Conservation (phyloP, 1,140 invertebrate species). For the Drosophila bocki region DNA sequence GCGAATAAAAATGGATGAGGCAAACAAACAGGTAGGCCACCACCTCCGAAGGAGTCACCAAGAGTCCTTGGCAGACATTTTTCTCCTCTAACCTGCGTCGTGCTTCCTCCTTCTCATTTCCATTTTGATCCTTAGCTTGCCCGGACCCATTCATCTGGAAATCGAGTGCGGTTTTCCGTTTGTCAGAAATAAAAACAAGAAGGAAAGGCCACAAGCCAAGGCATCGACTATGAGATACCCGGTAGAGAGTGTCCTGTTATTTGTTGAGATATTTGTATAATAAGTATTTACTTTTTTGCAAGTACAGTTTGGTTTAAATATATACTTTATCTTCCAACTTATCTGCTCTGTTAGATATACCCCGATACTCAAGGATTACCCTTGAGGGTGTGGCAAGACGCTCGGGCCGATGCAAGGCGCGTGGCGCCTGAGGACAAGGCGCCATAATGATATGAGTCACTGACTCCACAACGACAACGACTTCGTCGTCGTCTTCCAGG, state of each 20-base stretch:
- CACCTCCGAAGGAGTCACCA: neutral
- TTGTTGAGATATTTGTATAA: neutral
- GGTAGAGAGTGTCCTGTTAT: neutral
- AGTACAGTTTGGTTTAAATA: neutral
- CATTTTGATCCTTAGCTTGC: constrained; percentile 49
- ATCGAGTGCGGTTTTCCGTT: constrained; percentile 53
- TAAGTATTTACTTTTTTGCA: too few relatives aligned
- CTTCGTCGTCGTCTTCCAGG: constrained; percentile 27
- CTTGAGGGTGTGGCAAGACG: constrained; percentile 9
- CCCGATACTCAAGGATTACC: neutral
- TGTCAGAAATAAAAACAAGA: constrained; percentile 59
- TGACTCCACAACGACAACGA: constrained; percentile 52
- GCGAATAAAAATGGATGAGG: constrained; percentile 32
- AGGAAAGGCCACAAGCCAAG: neutral
- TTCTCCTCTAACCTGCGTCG: neutral
- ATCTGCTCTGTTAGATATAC: neutral
- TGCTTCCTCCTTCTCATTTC: constrained; percentile 30
- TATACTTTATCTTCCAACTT: neutral
- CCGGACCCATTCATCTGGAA: constrained; percentile 62
- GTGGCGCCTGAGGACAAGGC: constrained; percentile 69
- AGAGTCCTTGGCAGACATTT: neutral
- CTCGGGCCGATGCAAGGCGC: constrained; percentile 36
- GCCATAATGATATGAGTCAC: constrained; percentile 78
- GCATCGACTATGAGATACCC: constrained; percentile 7
- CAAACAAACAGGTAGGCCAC: constrained; percentile 34